Conservation (phyloP, 2,888 invertebrate genomes). For the Cecidostiba fungosa region DNA sequence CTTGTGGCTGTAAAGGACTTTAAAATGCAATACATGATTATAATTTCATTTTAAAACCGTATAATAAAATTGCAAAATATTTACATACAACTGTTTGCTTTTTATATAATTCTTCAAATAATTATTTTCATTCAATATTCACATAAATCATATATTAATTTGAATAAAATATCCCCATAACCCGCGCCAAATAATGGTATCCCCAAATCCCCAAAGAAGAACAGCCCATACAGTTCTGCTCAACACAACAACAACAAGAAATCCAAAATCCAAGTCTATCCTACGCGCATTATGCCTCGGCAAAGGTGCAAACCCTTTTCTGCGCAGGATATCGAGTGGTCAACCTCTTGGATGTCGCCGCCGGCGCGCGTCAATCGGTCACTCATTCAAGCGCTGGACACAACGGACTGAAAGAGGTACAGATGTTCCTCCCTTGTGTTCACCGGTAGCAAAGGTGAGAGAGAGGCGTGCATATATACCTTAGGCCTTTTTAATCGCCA, state of each 20-base stretch:
- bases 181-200: not conserved
- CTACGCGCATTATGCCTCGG: not conserved
- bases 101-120: no score
- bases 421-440: conserved; percentile 22
- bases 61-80: no score
- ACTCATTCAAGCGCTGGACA: conserved; percentile 11
- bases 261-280: not conserved
- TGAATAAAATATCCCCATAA: not conserved
- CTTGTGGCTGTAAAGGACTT: not conserved
- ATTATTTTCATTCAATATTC: no score
- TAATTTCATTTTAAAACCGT: no score
- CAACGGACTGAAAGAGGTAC: conserved; percentile 32
- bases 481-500: conserved; percentile 78
- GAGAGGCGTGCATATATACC: not conserved
- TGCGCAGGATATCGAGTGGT: conserved; percentile 35
- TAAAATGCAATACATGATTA: no score
- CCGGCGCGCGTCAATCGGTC: conserved; percentile 41
- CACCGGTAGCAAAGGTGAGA: conserved; percentile 7
- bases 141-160: no score
- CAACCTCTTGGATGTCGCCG: conserved; percentile 40
- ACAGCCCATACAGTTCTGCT: not conserved
- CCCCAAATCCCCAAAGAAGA: not conserved
- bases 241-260: not conserved
- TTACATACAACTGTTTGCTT: no score
- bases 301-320: conserved; percentile 49